Evolutionary conservation across 2,797 vertebrate genomes (phyloP).

Genomic region (Pseudopleuronectes americanus): DNA sequence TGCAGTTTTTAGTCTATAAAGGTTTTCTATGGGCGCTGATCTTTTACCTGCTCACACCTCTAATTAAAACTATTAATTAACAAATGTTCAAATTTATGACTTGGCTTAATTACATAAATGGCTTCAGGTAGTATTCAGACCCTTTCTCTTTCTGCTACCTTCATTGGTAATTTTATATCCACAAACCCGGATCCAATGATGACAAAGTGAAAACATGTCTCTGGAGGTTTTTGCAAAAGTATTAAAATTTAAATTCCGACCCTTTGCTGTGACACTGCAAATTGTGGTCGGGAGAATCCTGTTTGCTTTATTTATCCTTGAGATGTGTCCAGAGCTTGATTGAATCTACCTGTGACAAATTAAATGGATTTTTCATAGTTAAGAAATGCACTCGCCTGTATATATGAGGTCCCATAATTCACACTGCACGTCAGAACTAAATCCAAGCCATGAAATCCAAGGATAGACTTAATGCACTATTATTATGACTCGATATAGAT

Average conservation of each 20-base stretch:
- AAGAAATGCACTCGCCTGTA: not conserved
- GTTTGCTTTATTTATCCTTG: not conserved
- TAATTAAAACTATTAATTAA: conserved; percentile 29
- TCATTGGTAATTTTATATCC: not conserved
- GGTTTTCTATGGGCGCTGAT: not conserved
- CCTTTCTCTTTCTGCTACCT: not conserved
- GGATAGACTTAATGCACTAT: not conserved
- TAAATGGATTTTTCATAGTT: not conserved
- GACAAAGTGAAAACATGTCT: not conserved
- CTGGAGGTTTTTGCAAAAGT: not conserved
- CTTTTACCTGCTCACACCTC: conserved; percentile 27
- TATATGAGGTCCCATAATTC: not conserved
- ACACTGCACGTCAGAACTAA: not conserved
- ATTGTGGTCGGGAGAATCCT: too few relatives aligned
- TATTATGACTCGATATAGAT: not conserved
- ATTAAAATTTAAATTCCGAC: not conserved
- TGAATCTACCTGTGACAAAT: not conserved
- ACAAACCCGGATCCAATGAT: not conserved
- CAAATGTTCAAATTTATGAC: conserved; percentile 33
- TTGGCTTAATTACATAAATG: not conserved
- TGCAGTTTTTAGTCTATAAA: too few relatives aligned
- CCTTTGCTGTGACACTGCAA: too few relatives aligned
- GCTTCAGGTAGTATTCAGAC: not conserved
- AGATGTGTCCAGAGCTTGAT: not conserved
- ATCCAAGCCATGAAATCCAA: not conserved